Evolutionary conservation across 2,888 invertebrate species (phyloP).

Genomic region (Conchocele bisecta): DNA sequence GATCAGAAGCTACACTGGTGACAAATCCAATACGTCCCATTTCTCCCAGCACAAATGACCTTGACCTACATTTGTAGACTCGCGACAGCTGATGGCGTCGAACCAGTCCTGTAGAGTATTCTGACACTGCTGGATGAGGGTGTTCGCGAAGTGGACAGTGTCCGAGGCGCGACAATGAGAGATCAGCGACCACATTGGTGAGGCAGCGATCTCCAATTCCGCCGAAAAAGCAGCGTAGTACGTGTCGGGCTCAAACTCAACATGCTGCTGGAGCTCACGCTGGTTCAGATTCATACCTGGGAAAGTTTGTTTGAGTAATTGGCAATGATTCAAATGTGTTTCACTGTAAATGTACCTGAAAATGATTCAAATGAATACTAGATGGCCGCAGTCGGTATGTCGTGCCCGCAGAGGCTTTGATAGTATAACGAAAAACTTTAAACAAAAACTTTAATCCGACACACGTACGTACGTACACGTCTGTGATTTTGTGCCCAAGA

Average conservation of each 20-base stretch:
- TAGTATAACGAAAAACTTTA: too few species aligned
- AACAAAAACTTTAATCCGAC: too few species aligned
- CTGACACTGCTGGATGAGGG: conserved; percentile 69
- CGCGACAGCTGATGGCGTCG: conserved; percentile 86
- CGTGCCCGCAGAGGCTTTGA: too few species aligned
- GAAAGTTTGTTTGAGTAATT: conserved; percentile 12
- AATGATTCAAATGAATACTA: too few species aligned
- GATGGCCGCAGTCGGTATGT: too few species aligned
- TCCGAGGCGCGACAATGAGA: conserved; percentile 86
- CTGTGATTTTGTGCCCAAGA: too few species aligned
- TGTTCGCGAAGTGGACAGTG: conserved; percentile 55
- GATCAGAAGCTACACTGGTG: too few species aligned
- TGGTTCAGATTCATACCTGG: conserved; percentile 98
- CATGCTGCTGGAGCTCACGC: conserved; percentile 93
- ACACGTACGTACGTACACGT: too few species aligned
- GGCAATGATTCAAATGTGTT: too few species aligned
- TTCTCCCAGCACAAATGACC: too few species aligned
- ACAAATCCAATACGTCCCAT: too few species aligned
- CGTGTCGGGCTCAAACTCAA: conserved; percentile 98
- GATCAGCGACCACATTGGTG: conserved; percentile 98
- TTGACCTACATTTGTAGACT: conserved; percentile 69
- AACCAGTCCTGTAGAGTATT: conserved; percentile 93
- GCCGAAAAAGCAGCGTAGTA: conserved; percentile 99
- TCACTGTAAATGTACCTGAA: too few species aligned
- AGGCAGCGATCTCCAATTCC: conserved; percentile 97